Base-by-base conservation (phyloP, 2,888 invertebrate species). In the Temnothorax unifasciatus region DNA sequence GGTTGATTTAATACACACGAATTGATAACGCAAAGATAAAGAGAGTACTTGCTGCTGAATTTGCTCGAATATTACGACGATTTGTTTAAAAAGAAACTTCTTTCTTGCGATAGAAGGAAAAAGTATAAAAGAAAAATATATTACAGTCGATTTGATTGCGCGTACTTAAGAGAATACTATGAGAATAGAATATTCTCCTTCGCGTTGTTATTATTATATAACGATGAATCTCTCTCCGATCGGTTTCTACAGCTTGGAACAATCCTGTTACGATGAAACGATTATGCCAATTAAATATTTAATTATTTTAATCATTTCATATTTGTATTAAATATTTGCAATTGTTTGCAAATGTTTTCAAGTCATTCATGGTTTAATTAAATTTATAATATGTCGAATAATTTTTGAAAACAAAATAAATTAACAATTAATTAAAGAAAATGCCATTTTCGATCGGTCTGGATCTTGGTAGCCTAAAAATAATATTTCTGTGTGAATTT, bases 1-100 rank as follows among this genome's bases (percentile, higher is more conserved):
- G 34, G 21, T 54, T 79, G 57, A 66, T 79, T 71, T 71, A 13
- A 59, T 41, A 13, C 57, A 59, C 44, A 47, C 18, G 5, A 59
- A 57, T 21, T 44, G 44, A 21, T 73, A 59, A 59, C 21, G 21
- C n/a, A 71, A 69, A 54, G 44, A 69, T 21, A 21, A 71, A 44
- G 25, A 44, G 38, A 11, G 4, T 21, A 57, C 29, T 41, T 54
- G 29, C 34, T 34, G 34, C 11, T 25, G 4, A 73, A 73, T 50
- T 29, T 25, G 15, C 21, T 15, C 6, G 11, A 34, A 2, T 25
- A 18, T 79, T 47, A 21, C 3, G 21, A 50, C 8, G 3, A 52
- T 69, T 29, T 29, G 25, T n/a, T 52, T 13, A 9, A 66, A 41
- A 34, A n/a, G 1, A 29, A 57, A n/a, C n/a, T n/a, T n/a, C 1